phyloP scores from a whole-genome alignment of 2,797 vertebrate species.

The Coregonus ussuriensis region DNA sequence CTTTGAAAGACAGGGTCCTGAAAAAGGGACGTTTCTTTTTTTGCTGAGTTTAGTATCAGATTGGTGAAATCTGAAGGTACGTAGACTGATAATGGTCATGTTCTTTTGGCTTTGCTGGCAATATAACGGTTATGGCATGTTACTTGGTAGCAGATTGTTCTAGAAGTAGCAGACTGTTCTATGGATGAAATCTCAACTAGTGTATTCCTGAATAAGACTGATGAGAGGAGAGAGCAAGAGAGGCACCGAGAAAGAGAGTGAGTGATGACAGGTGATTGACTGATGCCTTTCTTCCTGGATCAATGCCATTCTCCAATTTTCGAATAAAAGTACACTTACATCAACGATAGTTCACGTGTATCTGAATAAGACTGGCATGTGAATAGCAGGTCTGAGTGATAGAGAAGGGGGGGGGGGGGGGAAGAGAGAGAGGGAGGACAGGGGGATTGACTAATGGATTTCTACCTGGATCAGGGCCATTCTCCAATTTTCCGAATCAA shows the following conservation, averaged over 20 bases:
- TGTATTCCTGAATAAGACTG: not conserved
- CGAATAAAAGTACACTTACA: not conserved
- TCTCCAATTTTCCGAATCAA: conserved; percentile 10
- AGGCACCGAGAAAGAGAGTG: not conserved
- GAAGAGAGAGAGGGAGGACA: not conserved
- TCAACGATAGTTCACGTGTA: not conserved
- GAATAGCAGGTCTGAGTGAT: not conserved
- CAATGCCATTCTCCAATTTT: not conserved
- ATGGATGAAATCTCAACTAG: not conserved
- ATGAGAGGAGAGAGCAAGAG: not conserved
- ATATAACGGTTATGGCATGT: too few relatives aligned
- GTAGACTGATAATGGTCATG: not conserved
- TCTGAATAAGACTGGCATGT: not conserved
- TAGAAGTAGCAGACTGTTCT: not conserved
- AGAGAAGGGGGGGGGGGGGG: not conserved
- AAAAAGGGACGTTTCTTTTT: too few relatives aligned
- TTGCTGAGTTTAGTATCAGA: too few relatives aligned
- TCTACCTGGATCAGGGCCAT: conserved; percentile 46
- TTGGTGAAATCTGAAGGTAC: not conserved
- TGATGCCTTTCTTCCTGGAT: not conserved
- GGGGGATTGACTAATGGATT: conserved; percentile 1
- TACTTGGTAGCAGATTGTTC: too few relatives aligned
- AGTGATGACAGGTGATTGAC: not conserved
- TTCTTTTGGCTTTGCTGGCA: not conserved
- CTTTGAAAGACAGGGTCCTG: too few relatives aligned